These are phyloP conservation scores for Mimumesa dahlbomi DNA, from an alignment of 2,888 invertebrate species.

Conservation along the genomic window DNA sequence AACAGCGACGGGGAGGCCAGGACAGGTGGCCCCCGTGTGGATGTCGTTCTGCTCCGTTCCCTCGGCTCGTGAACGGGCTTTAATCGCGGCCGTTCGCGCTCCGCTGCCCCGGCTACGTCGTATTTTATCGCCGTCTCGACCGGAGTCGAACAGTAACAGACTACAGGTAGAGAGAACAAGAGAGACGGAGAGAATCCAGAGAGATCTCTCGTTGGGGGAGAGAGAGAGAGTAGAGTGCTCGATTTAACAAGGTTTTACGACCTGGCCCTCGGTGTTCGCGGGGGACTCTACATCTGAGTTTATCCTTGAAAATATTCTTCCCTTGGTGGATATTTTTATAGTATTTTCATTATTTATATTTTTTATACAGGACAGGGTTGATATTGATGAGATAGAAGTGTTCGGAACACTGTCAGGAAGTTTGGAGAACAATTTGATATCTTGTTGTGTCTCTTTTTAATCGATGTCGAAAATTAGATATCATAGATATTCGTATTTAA, in stretches of 20 bases:
- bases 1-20: conserved; percentile 56
- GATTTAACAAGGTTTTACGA: conserved; percentile 49
- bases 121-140: conserved; percentile 50
- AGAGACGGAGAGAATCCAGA: no score
- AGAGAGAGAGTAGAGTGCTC: conserved; percentile 2
- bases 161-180: neutral
- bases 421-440: no score
- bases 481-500: no score
- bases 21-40: conserved; percentile 58
- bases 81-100: conserved; percentile 63
- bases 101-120: conserved; percentile 44
- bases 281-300: neutral
- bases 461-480: no score
- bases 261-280: conserved; percentile 10
- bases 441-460: no score
- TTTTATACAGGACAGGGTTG: no score
- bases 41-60: conserved; percentile 46
- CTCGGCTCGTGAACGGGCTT: conserved; percentile 52
- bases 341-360: no score
- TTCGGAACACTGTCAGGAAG: no score
- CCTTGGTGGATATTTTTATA: neutral
- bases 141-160: conserved; percentile 10
- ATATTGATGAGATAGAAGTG: no score
- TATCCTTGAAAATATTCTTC: neutral
- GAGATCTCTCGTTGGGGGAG: no score